Conservation (phyloP, 2,888 invertebrate genomes). For the Hyppa rectilinea region DNA sequence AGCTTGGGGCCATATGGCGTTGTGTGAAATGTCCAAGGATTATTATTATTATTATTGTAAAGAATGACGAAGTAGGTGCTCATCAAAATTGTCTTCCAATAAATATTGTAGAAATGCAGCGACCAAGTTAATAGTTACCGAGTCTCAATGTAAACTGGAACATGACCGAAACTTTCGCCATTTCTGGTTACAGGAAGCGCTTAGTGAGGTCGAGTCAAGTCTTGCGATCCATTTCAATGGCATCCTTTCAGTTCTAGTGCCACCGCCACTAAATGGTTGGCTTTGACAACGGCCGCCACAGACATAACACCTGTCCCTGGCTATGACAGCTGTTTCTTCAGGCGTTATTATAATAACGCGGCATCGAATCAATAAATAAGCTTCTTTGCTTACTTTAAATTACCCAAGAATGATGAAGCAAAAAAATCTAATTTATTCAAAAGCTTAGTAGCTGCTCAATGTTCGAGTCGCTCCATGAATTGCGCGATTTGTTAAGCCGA, state of each 20-base stretch:
- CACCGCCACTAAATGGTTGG: conserved; percentile 5
- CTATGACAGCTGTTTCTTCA: conserved; percentile 47
- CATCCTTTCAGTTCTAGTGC: conserved; percentile 39
- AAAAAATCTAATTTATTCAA: conserved; percentile 65
- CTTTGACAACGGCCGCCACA: conserved; percentile 16
- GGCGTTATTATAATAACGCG: conserved; percentile 46
- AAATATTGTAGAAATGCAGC: conserved; percentile 21
- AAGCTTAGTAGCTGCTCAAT: conserved; percentile 64
- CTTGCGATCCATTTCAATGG: conserved; percentile 64
- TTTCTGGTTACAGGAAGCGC: conserved; percentile 61
- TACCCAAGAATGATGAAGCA: conserved; percentile 70
- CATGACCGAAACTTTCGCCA: conserved; percentile 62
- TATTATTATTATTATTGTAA: too few species aligned
- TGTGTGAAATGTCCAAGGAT: too few species aligned
- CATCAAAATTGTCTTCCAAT: not conserved
- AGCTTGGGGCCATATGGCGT: too few species aligned
- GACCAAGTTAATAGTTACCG: conserved; percentile 15
- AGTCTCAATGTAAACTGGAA: conserved; percentile 60
- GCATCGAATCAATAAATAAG: conserved; percentile 42
- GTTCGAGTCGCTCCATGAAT: conserved; percentile 62
- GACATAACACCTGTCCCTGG: conserved; percentile 30
- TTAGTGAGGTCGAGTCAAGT: conserved; percentile 51
- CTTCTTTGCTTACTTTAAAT: conserved; percentile 61
- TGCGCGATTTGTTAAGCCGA: conserved; percentile 66
- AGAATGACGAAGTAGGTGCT: not conserved